Percentiles rank a stretch among this genome's conserved stretches.
These are phyloP conservation scores for Neomonachus schauinslandi DNA, from an alignment of 2,113 vertebrate species.

Conservation along the genomic window DNA sequence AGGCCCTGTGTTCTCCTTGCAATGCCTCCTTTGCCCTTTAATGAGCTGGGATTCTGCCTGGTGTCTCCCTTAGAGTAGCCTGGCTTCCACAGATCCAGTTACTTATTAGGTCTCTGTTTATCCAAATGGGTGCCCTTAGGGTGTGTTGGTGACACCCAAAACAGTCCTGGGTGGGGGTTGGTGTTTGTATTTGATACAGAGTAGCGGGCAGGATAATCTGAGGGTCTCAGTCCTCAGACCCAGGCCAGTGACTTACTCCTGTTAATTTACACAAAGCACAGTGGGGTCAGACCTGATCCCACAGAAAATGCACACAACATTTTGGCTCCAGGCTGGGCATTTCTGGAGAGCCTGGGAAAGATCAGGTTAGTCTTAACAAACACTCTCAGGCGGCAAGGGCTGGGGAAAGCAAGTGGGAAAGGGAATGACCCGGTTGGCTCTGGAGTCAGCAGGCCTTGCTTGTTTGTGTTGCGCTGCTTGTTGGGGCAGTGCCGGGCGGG, in stretches of 20 bases:
- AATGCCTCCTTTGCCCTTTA: neutral
- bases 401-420: neutral
- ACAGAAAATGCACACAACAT: neutral
- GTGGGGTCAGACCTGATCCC: neutral
- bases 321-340: neutral
- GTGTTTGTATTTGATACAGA: constrained; percentile 72
- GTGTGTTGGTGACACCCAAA: constrained; percentile 67
- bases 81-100: neutral
- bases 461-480: neutral
- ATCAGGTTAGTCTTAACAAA: neutral
- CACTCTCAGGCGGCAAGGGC: neutral
- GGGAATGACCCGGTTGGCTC: constrained; percentile 30
- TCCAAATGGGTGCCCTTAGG: neutral
- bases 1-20: neutral
- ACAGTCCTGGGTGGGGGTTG: constrained; percentile 51
- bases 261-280: constrained; percentile 74
- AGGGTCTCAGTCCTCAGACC: neutral
- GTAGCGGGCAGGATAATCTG: neutral
- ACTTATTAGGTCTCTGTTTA: constrained; percentile 49
- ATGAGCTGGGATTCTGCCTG: neutral
- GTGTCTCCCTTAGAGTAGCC: neutral
- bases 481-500: no score
- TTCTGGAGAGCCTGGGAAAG: constrained; percentile 46
- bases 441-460: constrained; percentile 44
- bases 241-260: constrained; percentile 4